Base-by-base conservation (phyloP, 2,113 vertebrate genomes). In the Piliocolobus tephrosceles region DNA sequence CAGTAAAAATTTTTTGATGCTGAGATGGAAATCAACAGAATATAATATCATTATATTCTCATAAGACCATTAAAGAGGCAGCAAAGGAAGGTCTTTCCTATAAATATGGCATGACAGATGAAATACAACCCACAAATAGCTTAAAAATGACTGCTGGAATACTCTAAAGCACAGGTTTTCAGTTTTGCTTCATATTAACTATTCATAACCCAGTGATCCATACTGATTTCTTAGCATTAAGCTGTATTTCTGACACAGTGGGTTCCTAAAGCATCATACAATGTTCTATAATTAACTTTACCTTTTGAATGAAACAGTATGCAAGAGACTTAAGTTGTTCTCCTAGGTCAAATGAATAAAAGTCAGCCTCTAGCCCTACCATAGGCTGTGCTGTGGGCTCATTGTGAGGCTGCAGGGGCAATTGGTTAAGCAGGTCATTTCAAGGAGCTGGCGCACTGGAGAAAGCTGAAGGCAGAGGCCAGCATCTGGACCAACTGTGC, bases 21-120 rank as follows among this genome's bases (percentile, higher is more conserved):
- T 81, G 35, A 97, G 16, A 32, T 43, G 2, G 84, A 96, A 96
- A 92, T 76, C 68, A 95, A 40, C 6, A 78, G n/a, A 68, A 80
- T 55, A 14, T 14, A 32, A 45, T 40, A 83, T 8, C 32, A 55
- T 14, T 85, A 25, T 14, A 32, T 45, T 55, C 45, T 14, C 40
- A 52, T n/a, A 52, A 92, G 13, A 78, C 23, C 94, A 96, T 70
- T 66, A 83, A 90, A 90, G 50, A 57, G 9, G 30, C 10, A 91
- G 38, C 38, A 90, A 93, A 90, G 58, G 20, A 95, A 98, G 68
- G 43, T 47, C 30, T 73, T 94, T 88, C 84, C 82, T 73, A 72
- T 70, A 94, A 70, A 87, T 38, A 72, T 17, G 47, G 72, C 57
- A 72, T 17, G 23, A 40, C 52, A 83, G 85, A 93, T 68, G 66